Evolutionary conservation across 2,888 invertebrate genomes (phyloP), one percentile per base, ranked within the genome.

Genomic region (Allolobophora icterica): DNA sequence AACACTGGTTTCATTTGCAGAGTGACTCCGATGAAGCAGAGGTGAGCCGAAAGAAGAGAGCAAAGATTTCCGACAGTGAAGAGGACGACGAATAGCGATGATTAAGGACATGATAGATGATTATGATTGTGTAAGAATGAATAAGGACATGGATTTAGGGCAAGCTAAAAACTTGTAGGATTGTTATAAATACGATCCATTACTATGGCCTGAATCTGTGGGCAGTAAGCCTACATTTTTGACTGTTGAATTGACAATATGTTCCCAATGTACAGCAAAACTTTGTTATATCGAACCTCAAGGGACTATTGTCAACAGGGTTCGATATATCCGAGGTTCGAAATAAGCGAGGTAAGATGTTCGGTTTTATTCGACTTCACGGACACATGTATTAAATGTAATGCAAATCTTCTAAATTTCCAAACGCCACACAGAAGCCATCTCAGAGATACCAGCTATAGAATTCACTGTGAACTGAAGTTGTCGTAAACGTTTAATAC

Each of bases 1-100:
- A n/a, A 71, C n/a, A n/a, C 71, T 71, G n/a, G n/a, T 71, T 71
- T n/a, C 30, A n/a, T 71, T 87, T 87, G 87, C 19, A 87, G 87
- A 87, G 87, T 35, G 87, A 87, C 24, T 87, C 87, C 1, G 87
- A 87, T 35, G 87, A 87, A 19, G 87, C 87, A 5, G 87, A 87
- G 35, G 87, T 87, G 34, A 87, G 38, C 30, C 34, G 87, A 87
- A 87, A 87, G 38, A 87, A 87, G 87, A 34, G 87, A 87, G 87
- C 87, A 38, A 87, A 33, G 87, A 87, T 87, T 87, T 87, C 87
- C 8, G 87, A 87, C 35, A 87, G 87, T 24, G 87, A 87, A 87
- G 87, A 87, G 38, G 87, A 87, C 15, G 87, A 87, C 38, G 33
- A 87, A 71, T n/a, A 71, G 11, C 30, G 71, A 71, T 71, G 71